Conservation (phyloP, 2,888 invertebrate species). For the Crocallis elinguaria region DNA sequence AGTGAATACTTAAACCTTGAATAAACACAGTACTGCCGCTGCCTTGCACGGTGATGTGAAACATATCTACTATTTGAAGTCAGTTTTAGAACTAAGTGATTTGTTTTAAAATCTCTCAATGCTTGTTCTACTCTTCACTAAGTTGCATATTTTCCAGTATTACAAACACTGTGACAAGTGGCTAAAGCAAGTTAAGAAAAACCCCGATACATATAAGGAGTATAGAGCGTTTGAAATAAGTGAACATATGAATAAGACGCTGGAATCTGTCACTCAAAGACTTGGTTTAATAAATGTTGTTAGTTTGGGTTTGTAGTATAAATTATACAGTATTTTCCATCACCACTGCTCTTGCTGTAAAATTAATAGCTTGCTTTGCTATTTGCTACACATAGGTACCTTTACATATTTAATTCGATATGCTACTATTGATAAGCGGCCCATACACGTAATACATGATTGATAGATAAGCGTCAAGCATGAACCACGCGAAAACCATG, state of each 20-base stretch:
- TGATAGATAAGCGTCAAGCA: no score
- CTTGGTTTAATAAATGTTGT: constrained; percentile 84
- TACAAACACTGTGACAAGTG: constrained; percentile 91
- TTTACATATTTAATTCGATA: no score
- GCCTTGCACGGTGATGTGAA: no score
- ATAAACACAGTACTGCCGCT: no score
- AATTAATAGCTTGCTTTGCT: constrained; percentile 58
- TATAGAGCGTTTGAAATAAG: constrained; percentile 81
- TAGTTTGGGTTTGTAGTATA: constrained; percentile 76
- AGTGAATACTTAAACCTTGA: no score
- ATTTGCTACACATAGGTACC: constrained; percentile 47
- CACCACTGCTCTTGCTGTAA: constrained; percentile 27
- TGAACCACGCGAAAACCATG: no score
- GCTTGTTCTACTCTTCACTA: constrained; percentile 54
- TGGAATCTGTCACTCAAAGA: constrained; percentile 85
- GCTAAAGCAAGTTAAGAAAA: constrained; percentile 88
- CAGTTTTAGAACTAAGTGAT: no score
- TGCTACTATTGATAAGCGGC: no score
- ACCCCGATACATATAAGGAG: constrained; percentile 86
- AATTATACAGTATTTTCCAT: constrained; percentile 21
- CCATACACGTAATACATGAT: no score
- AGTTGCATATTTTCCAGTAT: constrained; percentile 86
- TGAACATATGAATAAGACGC: constrained; percentile 81
- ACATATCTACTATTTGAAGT: no score
- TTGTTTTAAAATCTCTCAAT: constrained; percentile 21